Base-by-base conservation (phyloP, 2,113 vertebrate species). In the Galbula dea region DNA sequence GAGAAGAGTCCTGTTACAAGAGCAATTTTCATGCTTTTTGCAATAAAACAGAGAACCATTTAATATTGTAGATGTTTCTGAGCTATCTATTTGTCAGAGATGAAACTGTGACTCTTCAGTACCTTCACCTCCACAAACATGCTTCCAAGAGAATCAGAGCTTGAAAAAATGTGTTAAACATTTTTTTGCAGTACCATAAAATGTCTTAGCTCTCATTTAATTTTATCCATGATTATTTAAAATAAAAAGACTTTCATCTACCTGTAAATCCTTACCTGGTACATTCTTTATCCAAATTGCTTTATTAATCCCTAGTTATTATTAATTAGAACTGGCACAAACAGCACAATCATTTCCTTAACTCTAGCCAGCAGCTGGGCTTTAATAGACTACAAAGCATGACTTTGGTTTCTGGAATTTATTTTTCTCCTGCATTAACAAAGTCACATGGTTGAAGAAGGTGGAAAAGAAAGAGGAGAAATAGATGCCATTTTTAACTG, bases 291-390 rank as follows among this genome's bases (percentile, higher is more conserved):
- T 51, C 93, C 23, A 95, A 96, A 96, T 94, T 97, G 72, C 83
- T 90, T 97, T 97, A 97, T 96, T 96, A 97, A 96, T 96, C 96
- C 91, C 96, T 93, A 80, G 80, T 83, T 96, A 89, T 94, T 94
- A 95, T 95, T 97, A 97, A 97, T 97, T 96, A 95, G 74, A 97
- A 96, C 89, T 88, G 78, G 39, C 52, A 89, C 75, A 94, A 96
- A 87, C 87, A 94, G 55, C 83, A 87, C 83, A 96, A 96, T 96
- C 46, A 27, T 87, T 96, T 96, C 37, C 93, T 97, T 97, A 97
- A 97, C 93, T 96, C 96, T 96, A 75, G 49, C 65, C 0, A 1
- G 94, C 96, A 97, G 91, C 93, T 93, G 95, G 77, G 39, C 27
- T 95, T 95, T 96, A 96, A 94, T 89, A 88, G 81, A 94, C 83